Conservation (phyloP, 2,888 invertebrate genomes). For the Ramazzottius varieornatus region DNA sequence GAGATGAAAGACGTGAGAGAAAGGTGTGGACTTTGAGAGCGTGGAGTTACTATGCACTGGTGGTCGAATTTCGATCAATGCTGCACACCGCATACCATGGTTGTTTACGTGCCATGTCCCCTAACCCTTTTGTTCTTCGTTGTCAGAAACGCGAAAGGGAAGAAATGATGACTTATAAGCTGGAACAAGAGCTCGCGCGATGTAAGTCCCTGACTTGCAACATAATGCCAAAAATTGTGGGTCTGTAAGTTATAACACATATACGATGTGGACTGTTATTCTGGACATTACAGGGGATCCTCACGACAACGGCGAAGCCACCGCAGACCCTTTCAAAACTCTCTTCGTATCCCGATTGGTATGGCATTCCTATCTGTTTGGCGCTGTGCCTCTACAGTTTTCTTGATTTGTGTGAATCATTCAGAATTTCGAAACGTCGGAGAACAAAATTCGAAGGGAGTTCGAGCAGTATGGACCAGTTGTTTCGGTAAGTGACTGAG, state of each 20-base stretch:
- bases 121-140: not conserved
- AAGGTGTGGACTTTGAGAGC: conserved; percentile 24
- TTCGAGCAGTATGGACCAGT: conserved; percentile 94
- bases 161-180: conserved; percentile 84
- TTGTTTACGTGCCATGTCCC: not conserved
- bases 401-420: conserved; percentile 18
- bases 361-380: conserved; percentile 27
- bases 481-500: conserved; percentile 5
- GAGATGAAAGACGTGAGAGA: conserved; percentile 68
- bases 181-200: conserved; percentile 86
- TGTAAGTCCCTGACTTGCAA: conserved; percentile 27
- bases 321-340: conserved; percentile 82
- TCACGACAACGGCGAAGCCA: conserved; percentile 42
- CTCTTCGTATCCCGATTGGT: conserved; percentile 85
- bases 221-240: not conserved
- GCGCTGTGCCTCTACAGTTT: not conserved
- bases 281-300: conserved; percentile 47
- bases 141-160: conserved; percentile 53
- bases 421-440: conserved; percentile 94
- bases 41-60: not conserved
- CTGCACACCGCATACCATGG: not conserved
- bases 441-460: conserved; percentile 80
- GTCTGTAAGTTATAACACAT: conserved; percentile 9
- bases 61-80: conserved; percentile 5
- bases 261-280: conserved; percentile 8